These are phyloP conservation scores for Acanthopagrus latus DNA, from an alignment of 2,797 vertebrate genomes.

Conservation along the genomic window DNA sequence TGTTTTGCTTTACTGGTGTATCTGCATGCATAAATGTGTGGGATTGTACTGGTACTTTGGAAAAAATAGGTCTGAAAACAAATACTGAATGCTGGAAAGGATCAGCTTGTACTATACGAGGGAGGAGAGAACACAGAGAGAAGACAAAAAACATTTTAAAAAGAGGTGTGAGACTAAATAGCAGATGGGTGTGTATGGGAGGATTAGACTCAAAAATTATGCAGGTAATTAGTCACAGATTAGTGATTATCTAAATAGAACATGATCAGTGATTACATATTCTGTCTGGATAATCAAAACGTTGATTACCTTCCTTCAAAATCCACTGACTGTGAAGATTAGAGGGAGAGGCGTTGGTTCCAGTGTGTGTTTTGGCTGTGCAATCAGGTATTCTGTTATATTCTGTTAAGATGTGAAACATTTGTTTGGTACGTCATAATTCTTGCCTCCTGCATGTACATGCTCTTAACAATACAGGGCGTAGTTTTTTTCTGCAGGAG, in stretches of 20 bases:
- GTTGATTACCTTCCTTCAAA: slow-evolving; percentile 29
- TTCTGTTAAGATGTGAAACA: not conserved
- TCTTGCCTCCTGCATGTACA: not conserved
- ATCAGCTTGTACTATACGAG: not conserved
- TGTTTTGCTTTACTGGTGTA: too few species aligned
- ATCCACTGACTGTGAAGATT: slow-evolving; percentile 19
- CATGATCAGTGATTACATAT: slow-evolving; percentile 21
- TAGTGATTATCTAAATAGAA: slow-evolving; percentile 39
- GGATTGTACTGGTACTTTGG: slow-evolving; percentile 6
- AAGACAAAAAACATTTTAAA: not conserved
- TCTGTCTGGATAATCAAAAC: slow-evolving; percentile 14
- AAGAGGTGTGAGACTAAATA: slow-evolving; percentile 22
- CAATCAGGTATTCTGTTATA: slow-evolving; percentile 5
- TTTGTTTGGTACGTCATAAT: not conserved
- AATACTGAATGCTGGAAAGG: slow-evolving; percentile 7
- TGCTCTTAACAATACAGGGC: not conserved
- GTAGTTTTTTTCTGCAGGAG: not conserved
- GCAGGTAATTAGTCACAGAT: slow-evolving; percentile 42
- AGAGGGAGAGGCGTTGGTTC: not conserved
- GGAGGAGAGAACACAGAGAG: slow-evolving; percentile 2
- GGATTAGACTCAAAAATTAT: slow-evolving; percentile 23
- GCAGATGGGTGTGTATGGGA: slow-evolving; percentile 6
- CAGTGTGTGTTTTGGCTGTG: not conserved
- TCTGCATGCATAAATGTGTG: not conserved
- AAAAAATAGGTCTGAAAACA: slow-evolving; percentile 3